Conservation (phyloP, 2,113 vertebrate genomes). For the Seriola quinqueradiata region DNA sequence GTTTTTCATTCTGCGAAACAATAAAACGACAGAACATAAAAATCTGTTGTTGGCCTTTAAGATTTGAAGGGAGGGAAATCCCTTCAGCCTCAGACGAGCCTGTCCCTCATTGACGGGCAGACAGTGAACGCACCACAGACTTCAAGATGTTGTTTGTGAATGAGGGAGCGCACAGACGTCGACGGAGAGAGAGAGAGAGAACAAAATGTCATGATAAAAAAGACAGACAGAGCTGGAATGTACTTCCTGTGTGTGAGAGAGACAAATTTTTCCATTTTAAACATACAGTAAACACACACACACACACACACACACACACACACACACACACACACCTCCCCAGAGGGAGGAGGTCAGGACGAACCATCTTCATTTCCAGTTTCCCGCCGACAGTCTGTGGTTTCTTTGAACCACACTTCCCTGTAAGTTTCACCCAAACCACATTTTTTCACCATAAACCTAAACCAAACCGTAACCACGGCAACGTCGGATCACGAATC, state of each 20-base stretch:
- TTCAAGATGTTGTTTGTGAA: constrained; percentile 16
- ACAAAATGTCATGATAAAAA: constrained; percentile 21
- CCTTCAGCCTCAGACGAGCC: constrained; percentile 11
- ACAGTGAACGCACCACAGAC: constrained; percentile 44
- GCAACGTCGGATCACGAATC: no score
- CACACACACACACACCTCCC: constrained; percentile 11
- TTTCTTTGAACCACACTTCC: not conserved
- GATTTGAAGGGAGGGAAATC: not conserved
- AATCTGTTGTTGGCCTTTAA: not conserved
- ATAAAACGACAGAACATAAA: not conserved
- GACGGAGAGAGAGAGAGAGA: not conserved
- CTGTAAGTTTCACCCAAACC: no score
- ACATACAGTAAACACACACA: not conserved
- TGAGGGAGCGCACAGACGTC: not conserved
- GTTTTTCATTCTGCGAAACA: constrained; percentile 11
- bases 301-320: constrained; percentile 21
- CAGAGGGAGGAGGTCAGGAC: not conserved
- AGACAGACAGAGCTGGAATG: constrained; percentile 49
- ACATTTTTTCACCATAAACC: no score
- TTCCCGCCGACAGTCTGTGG: no score
- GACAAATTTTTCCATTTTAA: constrained; percentile 3
- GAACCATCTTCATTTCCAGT: not conserved
- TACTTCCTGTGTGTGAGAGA: constrained; percentile 60
- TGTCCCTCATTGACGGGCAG: constrained; percentile 9
- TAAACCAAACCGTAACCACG: no score